Percentiles rank a stretch among this genome's conserved stretches.
These are phyloP conservation scores for Julus scanicus DNA, from an alignment of 2,888 invertebrate genomes.

Conservation along the genomic window DNA sequence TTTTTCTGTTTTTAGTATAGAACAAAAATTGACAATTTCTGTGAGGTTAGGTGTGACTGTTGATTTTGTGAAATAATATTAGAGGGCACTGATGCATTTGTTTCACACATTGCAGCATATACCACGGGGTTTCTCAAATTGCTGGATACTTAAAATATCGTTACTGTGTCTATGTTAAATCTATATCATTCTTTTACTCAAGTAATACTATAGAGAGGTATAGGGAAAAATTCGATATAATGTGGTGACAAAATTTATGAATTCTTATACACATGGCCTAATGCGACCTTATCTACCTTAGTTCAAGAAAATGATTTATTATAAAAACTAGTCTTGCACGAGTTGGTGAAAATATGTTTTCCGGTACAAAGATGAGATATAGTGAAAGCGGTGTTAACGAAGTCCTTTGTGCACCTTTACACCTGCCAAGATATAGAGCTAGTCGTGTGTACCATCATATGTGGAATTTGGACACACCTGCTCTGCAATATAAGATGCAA, in stretches of 20 bases:
- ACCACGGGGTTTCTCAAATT: too few species aligned
- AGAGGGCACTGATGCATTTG: too few species aligned
- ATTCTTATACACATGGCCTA: neutral
- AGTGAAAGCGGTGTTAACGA: conserved; percentile 11
- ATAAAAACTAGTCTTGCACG: neutral
- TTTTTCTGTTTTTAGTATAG: too few species aligned
- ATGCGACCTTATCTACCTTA: neutral
- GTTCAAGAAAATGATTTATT: neutral
- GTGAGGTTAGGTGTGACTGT: too few species aligned
- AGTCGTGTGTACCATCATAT: neutral
- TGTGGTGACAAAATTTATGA: neutral
- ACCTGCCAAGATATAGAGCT: neutral
- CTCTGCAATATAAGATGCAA: neutral
- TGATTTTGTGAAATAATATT: too few species aligned
- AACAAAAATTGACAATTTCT: too few species aligned
- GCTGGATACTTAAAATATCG: too few species aligned
- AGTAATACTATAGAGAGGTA: too few species aligned
- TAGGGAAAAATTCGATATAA: neutral
- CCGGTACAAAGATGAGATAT: neutral
- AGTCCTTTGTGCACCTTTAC: conserved; percentile 1
- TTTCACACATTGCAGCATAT: too few species aligned
- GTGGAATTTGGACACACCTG: neutral
- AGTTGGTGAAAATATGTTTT: conserved; percentile 15
- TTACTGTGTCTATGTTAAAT: too few species aligned
- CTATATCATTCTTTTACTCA: too few species aligned